Base-by-base conservation (phyloP, 2,797 vertebrate genomes). In the Clamator glandarius region DNA sequence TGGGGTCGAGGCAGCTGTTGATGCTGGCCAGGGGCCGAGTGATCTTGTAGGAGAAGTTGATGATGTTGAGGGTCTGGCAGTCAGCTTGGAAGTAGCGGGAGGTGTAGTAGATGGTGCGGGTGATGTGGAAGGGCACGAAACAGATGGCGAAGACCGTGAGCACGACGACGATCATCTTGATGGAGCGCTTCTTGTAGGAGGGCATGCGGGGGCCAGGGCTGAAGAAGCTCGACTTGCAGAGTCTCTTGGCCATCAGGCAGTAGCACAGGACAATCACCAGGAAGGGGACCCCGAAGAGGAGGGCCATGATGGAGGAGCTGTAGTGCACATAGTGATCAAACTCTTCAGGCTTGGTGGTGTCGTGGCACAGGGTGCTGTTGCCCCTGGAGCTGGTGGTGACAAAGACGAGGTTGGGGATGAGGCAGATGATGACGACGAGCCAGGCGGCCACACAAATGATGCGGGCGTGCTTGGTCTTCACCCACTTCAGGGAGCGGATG, bases 91-190 rank as follows among this genome's bases (percentile, higher is more conserved):
- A 80, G n/a, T 99, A 97, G 2, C 99, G 98, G n/a, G 98, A 97
- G 21, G 98, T 93, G 95, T 99, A 99, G 96, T 99, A 99, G 67
- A 99, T 89, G 10, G 99, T 99, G 41, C 98, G 97, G 2, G 99
- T 99, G 96, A 99, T 94, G 95, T 99, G 99, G 97, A 99, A 99
- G 9, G 99, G 99, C 64, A 99, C 98, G 1, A 99, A 99, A 97
- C 98, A 98, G 84, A 99, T 33, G 3, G 98, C 98, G 1, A 99
- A 99, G 74, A 99, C 98, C 0, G 98, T 94, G 92, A 99, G 94
- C 44, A 99, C 99, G 16, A 99, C 90, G 1, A 98, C 26, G 68
- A 99, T 99, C 94, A 99, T 98, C 88, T 96, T 98, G 94, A 99
- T 96, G 81, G 99, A 99, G 85, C 98, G 98, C 51, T 93, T 97